Percentiles rank a stretch among this genome's conserved stretches.
Conservation (phyloP, 1,140 invertebrate species). For the Stenopsyche tienmushanensis region DNA sequence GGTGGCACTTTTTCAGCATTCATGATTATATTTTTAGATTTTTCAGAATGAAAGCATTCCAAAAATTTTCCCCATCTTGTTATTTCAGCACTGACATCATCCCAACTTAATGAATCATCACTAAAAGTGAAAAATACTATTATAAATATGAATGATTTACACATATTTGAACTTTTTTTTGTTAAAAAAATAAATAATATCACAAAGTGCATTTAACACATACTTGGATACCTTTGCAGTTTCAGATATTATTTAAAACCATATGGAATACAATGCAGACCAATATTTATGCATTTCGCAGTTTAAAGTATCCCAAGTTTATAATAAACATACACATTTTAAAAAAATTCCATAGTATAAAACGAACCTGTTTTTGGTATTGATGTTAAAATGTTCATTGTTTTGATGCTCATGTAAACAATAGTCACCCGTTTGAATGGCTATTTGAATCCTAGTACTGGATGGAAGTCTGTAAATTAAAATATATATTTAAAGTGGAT, state of each 20-base stretch:
- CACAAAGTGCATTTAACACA: not conserved
- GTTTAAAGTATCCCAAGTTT: too few species aligned
- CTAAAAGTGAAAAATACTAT: conserved; percentile 25
- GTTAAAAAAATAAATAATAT: conserved; percentile 6
- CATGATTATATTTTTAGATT: conserved; percentile 10
- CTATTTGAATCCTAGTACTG: conserved; percentile 38
- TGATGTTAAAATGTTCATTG: conserved; percentile 22
- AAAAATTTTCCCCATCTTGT: conserved; percentile 37
- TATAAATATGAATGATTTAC: too few species aligned
- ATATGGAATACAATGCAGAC: not conserved
- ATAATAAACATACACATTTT: too few species aligned
- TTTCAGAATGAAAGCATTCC: conserved; percentile 32
- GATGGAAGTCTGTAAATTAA: conserved; percentile 29
- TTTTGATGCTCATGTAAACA: conserved; percentile 34
- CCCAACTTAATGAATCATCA: conserved; percentile 29
- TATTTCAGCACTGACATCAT: conserved; percentile 35
- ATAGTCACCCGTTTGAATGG: conserved; percentile 34
- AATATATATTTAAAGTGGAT: too few species aligned
- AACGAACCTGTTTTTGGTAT: not conserved
- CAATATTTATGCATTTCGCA: conserved; percentile 15
- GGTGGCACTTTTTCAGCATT: not conserved
- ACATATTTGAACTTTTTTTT: too few species aligned
- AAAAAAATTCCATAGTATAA: not conserved
- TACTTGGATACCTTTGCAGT: too few species aligned
- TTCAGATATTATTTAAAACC: not conserved